Percentiles rank a stretch among this genome's conserved stretches.
Conservation (phyloP, 37 sponge, comb jelly and placozoan species). For the Oscarella lobularis region DNA sequence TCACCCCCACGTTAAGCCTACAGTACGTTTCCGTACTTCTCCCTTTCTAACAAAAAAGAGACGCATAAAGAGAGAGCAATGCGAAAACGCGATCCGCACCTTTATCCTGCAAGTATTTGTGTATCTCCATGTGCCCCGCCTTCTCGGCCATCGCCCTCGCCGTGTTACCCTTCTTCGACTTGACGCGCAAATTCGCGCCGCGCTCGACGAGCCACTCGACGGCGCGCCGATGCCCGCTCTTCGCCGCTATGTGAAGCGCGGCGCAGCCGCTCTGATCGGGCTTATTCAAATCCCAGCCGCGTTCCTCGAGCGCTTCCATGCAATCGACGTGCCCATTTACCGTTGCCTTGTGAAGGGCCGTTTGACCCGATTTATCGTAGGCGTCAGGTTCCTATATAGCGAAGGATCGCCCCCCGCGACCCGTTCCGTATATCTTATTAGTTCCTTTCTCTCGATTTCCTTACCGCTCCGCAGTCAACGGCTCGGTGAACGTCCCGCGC, state of each 20-base stretch:
- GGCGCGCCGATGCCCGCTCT: neutral
- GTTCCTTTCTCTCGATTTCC: no score
- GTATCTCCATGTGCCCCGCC: neutral
- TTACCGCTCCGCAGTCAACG: neutral
- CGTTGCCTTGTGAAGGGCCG: neutral
- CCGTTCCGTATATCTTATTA: no score
- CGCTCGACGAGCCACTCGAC: neutral
- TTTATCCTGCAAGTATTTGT: neutral
- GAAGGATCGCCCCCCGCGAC: no score
- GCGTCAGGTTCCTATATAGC: neutral
- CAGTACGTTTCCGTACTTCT: no score
- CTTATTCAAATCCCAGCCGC: slow-evolving; percentile 1
- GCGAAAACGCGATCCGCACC: no score
- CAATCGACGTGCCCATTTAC: neutral
- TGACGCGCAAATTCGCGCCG: neutral
- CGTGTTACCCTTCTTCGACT: slow-evolving; percentile 1
- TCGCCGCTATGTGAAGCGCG: neutral
- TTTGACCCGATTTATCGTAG: neutral
- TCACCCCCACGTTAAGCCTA: no score
- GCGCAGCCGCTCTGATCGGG: neutral
- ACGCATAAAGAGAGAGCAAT: no score
- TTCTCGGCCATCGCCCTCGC: neutral
- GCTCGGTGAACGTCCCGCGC: neutral
- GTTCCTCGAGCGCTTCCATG: neutral
- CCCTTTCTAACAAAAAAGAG: no score